phyloP scores from a whole-genome alignment of 2,797 vertebrate genomes.

The Pampus argenteus region DNA sequence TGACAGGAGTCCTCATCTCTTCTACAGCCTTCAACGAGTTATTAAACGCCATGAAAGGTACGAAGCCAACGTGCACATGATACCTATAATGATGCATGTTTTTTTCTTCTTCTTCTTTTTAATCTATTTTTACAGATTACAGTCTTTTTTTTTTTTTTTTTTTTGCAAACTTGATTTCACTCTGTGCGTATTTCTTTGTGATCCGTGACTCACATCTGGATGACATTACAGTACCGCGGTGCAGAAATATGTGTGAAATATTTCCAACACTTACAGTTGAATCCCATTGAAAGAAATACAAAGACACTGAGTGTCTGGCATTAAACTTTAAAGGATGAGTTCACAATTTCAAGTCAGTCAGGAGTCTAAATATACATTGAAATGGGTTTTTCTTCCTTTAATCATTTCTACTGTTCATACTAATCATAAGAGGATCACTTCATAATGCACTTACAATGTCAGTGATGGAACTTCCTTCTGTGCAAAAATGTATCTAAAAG shows the following conservation, averaged over 20 bases:
- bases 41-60: constrained; percentile 86
- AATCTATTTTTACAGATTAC: not conserved
- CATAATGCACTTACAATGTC: not conserved
- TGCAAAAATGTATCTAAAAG: not conserved
- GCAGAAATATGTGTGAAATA: constrained; percentile 83
- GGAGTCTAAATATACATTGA: not conserved
- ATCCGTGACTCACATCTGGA: constrained; percentile 86
- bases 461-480: too few relatives aligned
- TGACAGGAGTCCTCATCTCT: constrained; percentile 78
- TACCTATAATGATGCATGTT: not conserved
- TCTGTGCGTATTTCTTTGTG: constrained; percentile 24
- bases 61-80: not conserved
- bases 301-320: not conserved
- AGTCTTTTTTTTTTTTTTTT: too few relatives aligned
- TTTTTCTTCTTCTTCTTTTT: not conserved
- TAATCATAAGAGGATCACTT: not conserved
- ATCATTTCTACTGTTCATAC: not conserved
- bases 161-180: not conserved
- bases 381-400: not conserved
- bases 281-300: constrained; percentile 11
- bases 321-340: not conserved
- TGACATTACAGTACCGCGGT: constrained; percentile 85
- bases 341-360: not conserved
- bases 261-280: constrained; percentile 58
- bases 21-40: constrained; percentile 68